A percentile compares a stretch with the other conserved stretches of the same genome.
These are phyloP conservation scores for Tringa solitaria DNA, from an alignment of 2,113 vertebrate genomes.

Conservation along the genomic window DNA sequence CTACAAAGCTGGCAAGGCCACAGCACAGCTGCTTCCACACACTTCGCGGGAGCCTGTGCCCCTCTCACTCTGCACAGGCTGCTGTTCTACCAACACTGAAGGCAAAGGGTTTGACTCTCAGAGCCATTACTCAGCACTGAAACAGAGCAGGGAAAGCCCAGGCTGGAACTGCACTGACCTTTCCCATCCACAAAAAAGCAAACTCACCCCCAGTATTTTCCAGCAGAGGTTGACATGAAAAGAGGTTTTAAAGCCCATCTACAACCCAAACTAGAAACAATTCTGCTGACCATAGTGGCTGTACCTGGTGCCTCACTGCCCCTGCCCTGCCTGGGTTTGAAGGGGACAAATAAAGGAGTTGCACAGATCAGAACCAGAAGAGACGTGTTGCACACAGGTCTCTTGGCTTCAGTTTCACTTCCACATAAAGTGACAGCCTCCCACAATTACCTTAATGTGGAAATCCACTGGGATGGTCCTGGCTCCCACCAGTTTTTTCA, in stretches of 20 bases:
- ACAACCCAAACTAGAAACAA: neutral
- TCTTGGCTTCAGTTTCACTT: neutral
- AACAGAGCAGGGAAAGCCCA: neutral
- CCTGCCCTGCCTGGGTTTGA: neutral
- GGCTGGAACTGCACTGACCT: neutral
- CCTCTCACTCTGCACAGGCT: neutral
- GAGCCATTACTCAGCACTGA: neutral
- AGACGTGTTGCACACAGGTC: fast-evolving
- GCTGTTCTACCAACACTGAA: neutral
- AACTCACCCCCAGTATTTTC: neutral
- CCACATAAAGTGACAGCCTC: neutral
- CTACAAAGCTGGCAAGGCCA: neutral
- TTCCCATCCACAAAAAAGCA: neutral
- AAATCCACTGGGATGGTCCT: conserved; percentile 92
- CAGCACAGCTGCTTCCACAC: neutral
- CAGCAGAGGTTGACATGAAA: neutral
- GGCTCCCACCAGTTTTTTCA: conserved; percentile 88
- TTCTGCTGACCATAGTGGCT: neutral
- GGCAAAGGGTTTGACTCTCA: neutral
- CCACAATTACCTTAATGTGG: conserved; percentile 84
- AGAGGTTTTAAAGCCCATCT: neutral
- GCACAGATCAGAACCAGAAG: neutral
- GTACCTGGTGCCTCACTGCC: neutral
- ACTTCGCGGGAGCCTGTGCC: neutral
- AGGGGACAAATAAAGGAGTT: neutral